Base-by-base conservation (phyloP, 2,797 vertebrate genomes). In the Darevskia mixta region DNA sequence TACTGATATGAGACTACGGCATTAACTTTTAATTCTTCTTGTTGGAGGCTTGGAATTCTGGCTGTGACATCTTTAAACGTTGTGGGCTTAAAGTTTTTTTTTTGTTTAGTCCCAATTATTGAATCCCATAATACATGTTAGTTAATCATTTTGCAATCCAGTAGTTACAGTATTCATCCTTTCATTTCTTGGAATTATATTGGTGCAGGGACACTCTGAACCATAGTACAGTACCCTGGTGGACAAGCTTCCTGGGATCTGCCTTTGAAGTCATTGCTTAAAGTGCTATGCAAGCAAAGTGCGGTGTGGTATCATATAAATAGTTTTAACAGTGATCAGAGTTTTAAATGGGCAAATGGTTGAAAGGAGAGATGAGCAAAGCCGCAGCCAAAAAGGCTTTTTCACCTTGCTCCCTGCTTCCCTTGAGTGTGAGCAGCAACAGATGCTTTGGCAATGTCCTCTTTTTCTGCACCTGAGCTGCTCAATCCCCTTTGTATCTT, bases 21-120 rank as follows among this genome's bases (percentile, higher is more conserved):
- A 43, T 20, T 87, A 80, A 81, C 72, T 41, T 85, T 85, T 85
- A 85, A 64, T 73, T 87, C 32, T 32, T 69, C 43, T 77, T 86
- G 29, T 73, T 79, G 18, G 27, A 67, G 64, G 25, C 29, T 78
- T 20, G 6, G 10, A 69, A 86, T 86, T 43, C n/a, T 79, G 23
- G 29, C 13, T 69, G n/a, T 29, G 32, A 43, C 27, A 27, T 78
- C 43, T 86, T 55, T 61, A 38, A 23, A 27, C 5, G 8, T n/a
- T 2, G n/a, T 11, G 29, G 17, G 1, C 1, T 23, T 18, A 23
- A 18, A 41, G 4, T 17, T 8, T 0, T 1, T 3, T 17, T 6
- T 15, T 32, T 5, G 15, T 75, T 49, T 49, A 29, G 38, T 3
- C 2, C 17, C 45, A 32, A 69, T 69, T 55, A 20, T 20, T 69